Base-by-base conservation (phyloP, 2,113 vertebrate genomes). In the Rhinogobius similis region DNA sequence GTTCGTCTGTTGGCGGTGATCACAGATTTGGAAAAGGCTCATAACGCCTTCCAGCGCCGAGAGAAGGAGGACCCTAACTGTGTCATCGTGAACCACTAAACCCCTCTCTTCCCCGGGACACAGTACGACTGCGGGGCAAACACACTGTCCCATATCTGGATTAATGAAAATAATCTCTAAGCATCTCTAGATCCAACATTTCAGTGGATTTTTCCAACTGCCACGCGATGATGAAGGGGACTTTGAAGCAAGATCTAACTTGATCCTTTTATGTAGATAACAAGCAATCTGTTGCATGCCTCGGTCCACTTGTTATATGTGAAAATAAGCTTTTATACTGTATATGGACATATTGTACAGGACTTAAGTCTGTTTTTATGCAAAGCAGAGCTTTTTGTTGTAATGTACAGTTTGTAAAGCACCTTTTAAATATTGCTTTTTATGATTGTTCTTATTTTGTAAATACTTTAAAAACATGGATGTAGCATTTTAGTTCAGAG, bases 11-110 rank as follows among this genome's bases (percentile, higher is more conserved):
- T 96, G 81, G 88, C 86, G 10, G 92, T 94, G 23, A 90, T 96
- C 0, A 83, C 86, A 29, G 93, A 94, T 63, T 84, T 97, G 89
- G 94, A 96, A 62, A 76, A 73, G 43, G 93, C 92, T 66, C 95
- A 97, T 1, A 78, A 88, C 48, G 84, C 91, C 55, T 95, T 95
- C 81, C 92, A 93, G 83, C 70, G 38, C 65, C 85, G 72, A 72
- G 94, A 95, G 50, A 82, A 73, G 62, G 90, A 92, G 56, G 90
- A 88, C 23, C 62, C 43, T 32, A 59, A 77, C 46, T 64, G 64
- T 13, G 82, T 89, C 10, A 87, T 88, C 26, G 46, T 90, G 0
- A 76, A 82, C 61, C 79, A 82, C 50, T 94, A 91, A 78, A 81
- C 62, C 69, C 41, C 2, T 23, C 53, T 32, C 23, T 10, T 41